These are phyloP conservation scores for Serranus cabrilla DNA, from an alignment of 2,797 vertebrate genomes.

Conservation along the genomic window DNA sequence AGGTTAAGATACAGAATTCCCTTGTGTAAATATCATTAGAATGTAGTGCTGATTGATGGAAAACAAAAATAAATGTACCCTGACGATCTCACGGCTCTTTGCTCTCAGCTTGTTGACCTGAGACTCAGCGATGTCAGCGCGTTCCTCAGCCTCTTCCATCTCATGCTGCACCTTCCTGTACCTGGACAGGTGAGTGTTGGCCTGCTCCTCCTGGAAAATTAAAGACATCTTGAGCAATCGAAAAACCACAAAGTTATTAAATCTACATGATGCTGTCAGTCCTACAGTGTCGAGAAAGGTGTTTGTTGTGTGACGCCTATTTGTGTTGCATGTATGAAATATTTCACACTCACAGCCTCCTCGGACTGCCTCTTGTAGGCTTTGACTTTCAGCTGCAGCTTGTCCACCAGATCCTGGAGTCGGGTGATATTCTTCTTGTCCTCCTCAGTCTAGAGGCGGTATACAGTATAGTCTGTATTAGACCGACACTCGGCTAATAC, in stretches of 20 bases:
- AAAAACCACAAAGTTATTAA: too few species aligned
- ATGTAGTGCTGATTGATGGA: background rate
- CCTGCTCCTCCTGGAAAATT: constrained; percentile 88
- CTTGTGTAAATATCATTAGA: background rate
- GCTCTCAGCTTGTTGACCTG: constrained; percentile 93
- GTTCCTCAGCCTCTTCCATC: constrained; percentile 91
- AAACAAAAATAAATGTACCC: constrained; percentile 57
- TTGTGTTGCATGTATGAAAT: too few species aligned
- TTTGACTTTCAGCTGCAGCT: constrained; percentile 93
- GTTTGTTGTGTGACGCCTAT: too few species aligned
- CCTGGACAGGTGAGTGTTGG: constrained; percentile 90
- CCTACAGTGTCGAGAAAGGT: too few species aligned
- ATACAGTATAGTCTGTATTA: constrained; percentile 29
- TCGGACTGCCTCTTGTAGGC: constrained; percentile 92
- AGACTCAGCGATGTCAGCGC: constrained; percentile 91
- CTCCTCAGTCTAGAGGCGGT: constrained; percentile 86
- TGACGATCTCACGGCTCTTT: constrained; percentile 89
- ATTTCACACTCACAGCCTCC: constrained; percentile 89
- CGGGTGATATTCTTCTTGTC: constrained; percentile 91
- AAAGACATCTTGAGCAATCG: too few species aligned
- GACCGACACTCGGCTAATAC: constrained; percentile 10
- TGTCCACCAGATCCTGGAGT: constrained; percentile 93
- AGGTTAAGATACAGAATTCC: background rate
- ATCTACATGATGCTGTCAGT: too few species aligned
- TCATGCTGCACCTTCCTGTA: constrained; percentile 92